Evolutionary conservation across 2,888 invertebrate genomes (phyloP), one percentile per base, ranked within the genome.

Genomic region (Morpho achilles): DNA sequence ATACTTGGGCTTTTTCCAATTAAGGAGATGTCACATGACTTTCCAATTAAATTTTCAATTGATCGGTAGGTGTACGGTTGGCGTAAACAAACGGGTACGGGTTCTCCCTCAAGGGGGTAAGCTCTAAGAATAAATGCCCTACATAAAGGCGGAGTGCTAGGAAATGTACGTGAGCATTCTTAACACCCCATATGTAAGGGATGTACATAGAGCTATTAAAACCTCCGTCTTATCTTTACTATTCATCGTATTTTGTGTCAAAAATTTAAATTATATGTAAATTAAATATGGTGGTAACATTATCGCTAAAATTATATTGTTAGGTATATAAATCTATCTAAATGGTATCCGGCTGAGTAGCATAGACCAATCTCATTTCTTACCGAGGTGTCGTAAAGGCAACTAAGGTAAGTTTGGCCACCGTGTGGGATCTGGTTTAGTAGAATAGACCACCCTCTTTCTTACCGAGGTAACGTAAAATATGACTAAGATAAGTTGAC

Each of bases 71-170:
- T 54, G 54, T 60, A 56, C 55, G 59, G 66, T 69, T 70, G 69
- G 71, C 50, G 65, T 74, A 77, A 81, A 81, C 82, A 80, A 77
- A 76, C 74, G 75, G 77, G 77, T 70, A 77, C 67, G 73, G 71
- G 73, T 67, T 51, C 62, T 67, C 72, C 74, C 76, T 73, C 75
- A 48, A 48, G 76, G 76, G 75, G 74, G 70, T 69, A 70, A 74
- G 76, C 76, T 79, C 81, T 80, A 83, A 86, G 87, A 88, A 88
- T 88, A 89, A 89, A 88, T 88, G 88, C 87, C 86, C 82, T 80
- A 86, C 87, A 88, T 88, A 87, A 87, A 79, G 75, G 76, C 82
- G 82, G 86, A 88, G 88, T 86, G 87, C 84, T 87, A 85, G 84
- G 85, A 86, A 87, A 87, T 87, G 87, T 89, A 87, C 87, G 87